Evolutionary conservation across 1,140 invertebrate genomes (phyloP).

Genomic region (Drosophila rhopaloa): DNA sequence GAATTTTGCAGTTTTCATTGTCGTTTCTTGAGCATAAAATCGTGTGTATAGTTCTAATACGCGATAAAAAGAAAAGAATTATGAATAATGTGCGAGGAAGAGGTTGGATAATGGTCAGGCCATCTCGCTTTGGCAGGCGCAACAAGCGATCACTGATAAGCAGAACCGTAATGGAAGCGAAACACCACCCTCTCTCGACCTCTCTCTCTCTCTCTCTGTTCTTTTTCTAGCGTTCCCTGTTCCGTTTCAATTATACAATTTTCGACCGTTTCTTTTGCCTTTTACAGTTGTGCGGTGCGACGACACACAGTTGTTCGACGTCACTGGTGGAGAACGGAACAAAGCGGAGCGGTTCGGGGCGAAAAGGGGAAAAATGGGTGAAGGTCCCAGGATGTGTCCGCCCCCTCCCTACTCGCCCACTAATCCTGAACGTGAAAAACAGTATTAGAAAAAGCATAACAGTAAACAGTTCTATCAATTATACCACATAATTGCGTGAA

Average conservation of each 20-base stretch:
- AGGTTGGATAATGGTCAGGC: not conserved
- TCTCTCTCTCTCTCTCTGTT: conserved; percentile 15
- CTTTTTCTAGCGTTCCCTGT: conserved; percentile 18
- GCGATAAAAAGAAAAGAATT: conserved; percentile 41
- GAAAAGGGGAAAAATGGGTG: conserved; percentile 14
- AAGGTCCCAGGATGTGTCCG: conserved; percentile 26
- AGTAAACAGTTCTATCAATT: conserved; percentile 34
- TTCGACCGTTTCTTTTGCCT: conserved; percentile 35
- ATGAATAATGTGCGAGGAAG: conserved; percentile 23
- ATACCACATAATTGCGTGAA: conserved; percentile 71
- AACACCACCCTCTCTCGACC: conserved; percentile 25
- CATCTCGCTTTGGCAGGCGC: conserved; percentile 31
- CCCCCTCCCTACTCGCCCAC: not conserved
- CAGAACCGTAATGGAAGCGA: conserved; percentile 36
- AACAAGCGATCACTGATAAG: conserved; percentile 72
- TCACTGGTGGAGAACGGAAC: conserved; percentile 57
- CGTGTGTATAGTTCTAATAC: conserved; percentile 50
- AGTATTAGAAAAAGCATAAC: not conserved
- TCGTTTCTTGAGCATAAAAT: conserved; percentile 26
- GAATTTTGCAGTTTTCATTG: conserved; percentile 19
- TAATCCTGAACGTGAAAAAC: not conserved
- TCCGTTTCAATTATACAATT: conserved; percentile 56
- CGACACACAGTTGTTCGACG: conserved; percentile 50
- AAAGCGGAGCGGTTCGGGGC: conserved; percentile 2
- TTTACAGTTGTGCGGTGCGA: conserved; percentile 31